phyloP scores from a whole-genome alignment of 1,140 invertebrate species.

The Nasonia longicornis region DNA sequence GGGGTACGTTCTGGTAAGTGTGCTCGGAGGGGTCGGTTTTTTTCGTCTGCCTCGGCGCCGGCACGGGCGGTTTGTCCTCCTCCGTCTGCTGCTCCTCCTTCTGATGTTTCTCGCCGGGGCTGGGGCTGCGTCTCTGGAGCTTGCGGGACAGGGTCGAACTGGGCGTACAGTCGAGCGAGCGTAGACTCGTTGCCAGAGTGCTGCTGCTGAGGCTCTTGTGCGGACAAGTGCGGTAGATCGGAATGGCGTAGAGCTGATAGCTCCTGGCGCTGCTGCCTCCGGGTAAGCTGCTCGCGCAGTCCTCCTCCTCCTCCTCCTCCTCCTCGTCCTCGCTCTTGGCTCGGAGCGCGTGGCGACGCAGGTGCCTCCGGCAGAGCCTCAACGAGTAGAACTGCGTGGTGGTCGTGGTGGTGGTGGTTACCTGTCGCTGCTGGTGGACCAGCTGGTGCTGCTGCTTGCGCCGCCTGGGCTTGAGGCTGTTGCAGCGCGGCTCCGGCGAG shows the following conservation, averaged over 20 bases:
- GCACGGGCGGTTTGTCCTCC: conserved; percentile 52
- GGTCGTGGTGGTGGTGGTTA: not conserved
- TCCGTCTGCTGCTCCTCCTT: conserved; percentile 35
- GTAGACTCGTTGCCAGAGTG: conserved; percentile 53
- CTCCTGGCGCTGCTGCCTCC: conserved; percentile 49
- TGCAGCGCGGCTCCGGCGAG: conserved; percentile 63
- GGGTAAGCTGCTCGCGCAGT: conserved; percentile 37
- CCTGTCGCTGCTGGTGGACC: conserved; percentile 58
- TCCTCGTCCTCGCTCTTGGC: conserved; percentile 2
- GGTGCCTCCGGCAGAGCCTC: conserved; percentile 60
- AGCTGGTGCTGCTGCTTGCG: conserved; percentile 58
- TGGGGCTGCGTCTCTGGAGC: not conserved
- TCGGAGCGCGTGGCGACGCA: not conserved
- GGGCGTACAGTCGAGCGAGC: conserved; percentile 49
- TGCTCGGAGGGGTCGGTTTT: conserved; percentile 65
- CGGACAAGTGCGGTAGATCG: conserved; percentile 61
- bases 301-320: conserved; percentile 40
- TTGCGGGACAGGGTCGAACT: conserved; percentile 39
- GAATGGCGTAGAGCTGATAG: conserved; percentile 65
- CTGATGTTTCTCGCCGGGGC: not conserved
- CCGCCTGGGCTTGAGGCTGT: conserved; percentile 62
- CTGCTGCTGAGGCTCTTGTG: conserved; percentile 58
- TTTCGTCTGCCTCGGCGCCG: conserved; percentile 63
- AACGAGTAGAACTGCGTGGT: conserved; percentile 65
- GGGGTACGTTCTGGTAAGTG: conserved; percentile 71